Evolutionary conservation across 1,140 invertebrate species (phyloP).

Genomic region (Euura lappo): DNA sequence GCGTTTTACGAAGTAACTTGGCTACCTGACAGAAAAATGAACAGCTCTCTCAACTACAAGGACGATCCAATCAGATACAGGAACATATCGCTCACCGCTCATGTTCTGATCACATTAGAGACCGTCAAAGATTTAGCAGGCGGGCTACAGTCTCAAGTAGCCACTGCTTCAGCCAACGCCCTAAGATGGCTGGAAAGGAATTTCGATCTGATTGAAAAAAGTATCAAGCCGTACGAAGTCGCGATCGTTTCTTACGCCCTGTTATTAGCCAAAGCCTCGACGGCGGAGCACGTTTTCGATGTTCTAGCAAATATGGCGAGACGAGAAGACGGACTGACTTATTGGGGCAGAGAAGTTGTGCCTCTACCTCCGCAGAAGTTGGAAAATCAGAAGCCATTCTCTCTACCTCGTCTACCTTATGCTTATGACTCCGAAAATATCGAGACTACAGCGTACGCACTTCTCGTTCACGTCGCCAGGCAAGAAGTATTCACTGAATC

Average conservation of each 20-base stretch:
- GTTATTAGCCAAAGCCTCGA: conserved; percentile 77
- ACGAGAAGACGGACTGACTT: conserved; percentile 78
- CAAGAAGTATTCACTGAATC: conserved; percentile 81
- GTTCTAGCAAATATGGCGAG: conserved; percentile 71
- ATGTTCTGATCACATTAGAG: conserved; percentile 84
- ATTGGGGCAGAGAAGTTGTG: conserved; percentile 82
- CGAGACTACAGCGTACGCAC: conserved; percentile 89
- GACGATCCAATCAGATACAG: conserved; percentile 65
- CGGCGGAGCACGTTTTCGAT: conserved; percentile 82
- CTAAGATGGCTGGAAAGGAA: conserved; percentile 85
- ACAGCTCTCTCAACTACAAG: conserved; percentile 68
- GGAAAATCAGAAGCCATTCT: conserved; percentile 90
- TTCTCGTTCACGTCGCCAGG: conserved; percentile 86
- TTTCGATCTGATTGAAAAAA: conserved; percentile 73
- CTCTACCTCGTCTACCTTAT: conserved; percentile 85
- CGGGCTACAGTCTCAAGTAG: conserved; percentile 74
- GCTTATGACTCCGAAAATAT: conserved; percentile 91
- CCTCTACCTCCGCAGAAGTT: conserved; percentile 81
- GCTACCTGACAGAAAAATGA: conserved; percentile 84
- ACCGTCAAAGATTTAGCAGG: conserved; percentile 83
- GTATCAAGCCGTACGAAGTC: conserved; percentile 81
- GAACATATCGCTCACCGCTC: conserved; percentile 88
- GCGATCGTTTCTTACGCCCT: conserved; percentile 89
- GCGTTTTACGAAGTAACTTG: conserved; percentile 86
- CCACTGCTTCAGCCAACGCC: conserved; percentile 72